Evolutionary conservation across 2,113 vertebrate genomes (phyloP), one percentile per base, ranked within the genome.

Genomic region (Dicerorhinus sumatrensis): DNA sequence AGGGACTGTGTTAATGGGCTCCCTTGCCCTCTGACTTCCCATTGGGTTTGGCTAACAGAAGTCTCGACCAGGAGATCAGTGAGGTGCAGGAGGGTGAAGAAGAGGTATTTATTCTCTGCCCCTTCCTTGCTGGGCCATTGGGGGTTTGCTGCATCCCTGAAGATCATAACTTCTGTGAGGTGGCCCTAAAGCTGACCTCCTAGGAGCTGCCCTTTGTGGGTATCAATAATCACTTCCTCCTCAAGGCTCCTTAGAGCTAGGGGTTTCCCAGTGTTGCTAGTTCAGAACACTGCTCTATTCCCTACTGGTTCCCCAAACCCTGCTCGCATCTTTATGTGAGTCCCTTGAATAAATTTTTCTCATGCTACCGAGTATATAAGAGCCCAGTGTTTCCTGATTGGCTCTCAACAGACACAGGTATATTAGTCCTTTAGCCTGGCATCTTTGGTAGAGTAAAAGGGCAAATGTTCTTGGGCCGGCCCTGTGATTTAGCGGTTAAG

Each of bases 381-480:
- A 58, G 16, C 6, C 5, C 20, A 17, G 4, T 39, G 8, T 83
- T 85, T 82, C 54, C 77, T 36, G 3, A 18, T 20, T 25, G 6
- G 11, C 20, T 18, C 31, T 39, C 77, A 46, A 39, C 21, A 46
- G 51, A 29, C 21, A 25, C 1, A 60, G 63, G 27, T 73, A 6
- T 80, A 16, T 95, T 62, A 69, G n/a, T 76, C 2, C n/a, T 93
- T 89, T 83, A 96, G 4, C 39, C 27, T 97, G 16, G 16, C 81
- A 3, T 56, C 42, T 72, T 94, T 75, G 51, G 10, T 73, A 77
- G 75, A 73, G 13, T 46, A 73, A 94, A 80, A 60, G 5, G 8
- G 39, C 36, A 70, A 84, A 69, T 56, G 8, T 54, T 82, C 27
- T n/a, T n/a, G n/a, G n/a, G n/a, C n/a, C n/a, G n/a, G n/a, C n/a